phyloP scores from a whole-genome alignment of 2,113 vertebrate species.

The Misgurnus anguillicaudatus region DNA sequence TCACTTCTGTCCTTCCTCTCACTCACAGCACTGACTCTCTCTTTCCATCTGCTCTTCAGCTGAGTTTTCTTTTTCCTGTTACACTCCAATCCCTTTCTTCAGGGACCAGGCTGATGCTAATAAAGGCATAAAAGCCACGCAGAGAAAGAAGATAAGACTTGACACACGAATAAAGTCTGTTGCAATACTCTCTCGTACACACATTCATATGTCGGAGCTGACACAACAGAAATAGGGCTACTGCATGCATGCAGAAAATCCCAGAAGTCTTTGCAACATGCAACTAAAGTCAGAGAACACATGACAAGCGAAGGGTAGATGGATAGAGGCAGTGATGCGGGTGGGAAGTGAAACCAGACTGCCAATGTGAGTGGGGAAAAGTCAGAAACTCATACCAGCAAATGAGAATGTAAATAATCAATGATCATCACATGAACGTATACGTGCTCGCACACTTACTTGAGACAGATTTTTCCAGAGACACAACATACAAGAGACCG shows the following conservation, averaged over 20 bases:
- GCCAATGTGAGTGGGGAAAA: neutral
- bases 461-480: neutral
- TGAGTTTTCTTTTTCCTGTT: constrained; percentile 61
- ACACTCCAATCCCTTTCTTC: constrained; percentile 54
- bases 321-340: neutral
- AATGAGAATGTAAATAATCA: neutral
- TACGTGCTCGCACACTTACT: neutral
- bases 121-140: constrained; percentile 21
- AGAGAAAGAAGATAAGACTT: neutral
- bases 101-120: constrained; percentile 61
- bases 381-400: constrained; percentile 10
- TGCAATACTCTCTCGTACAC: neutral
- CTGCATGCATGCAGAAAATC: neutral
- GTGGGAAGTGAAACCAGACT: neutral
- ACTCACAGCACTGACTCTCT: constrained; percentile 59
- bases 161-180: constrained; percentile 2
- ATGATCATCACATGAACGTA: neutral
- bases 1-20: constrained; percentile 53
- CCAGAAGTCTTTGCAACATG: constrained; percentile 19
- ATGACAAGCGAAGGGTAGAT: constrained; percentile 37
- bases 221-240: constrained; percentile 14
- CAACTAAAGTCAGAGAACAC: constrained; percentile 34
- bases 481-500: neutral
- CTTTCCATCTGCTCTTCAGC: constrained; percentile 73
- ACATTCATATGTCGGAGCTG: no score